Conservation (phyloP, 1,140 invertebrate genomes). For the Hermetia illucens region DNA sequence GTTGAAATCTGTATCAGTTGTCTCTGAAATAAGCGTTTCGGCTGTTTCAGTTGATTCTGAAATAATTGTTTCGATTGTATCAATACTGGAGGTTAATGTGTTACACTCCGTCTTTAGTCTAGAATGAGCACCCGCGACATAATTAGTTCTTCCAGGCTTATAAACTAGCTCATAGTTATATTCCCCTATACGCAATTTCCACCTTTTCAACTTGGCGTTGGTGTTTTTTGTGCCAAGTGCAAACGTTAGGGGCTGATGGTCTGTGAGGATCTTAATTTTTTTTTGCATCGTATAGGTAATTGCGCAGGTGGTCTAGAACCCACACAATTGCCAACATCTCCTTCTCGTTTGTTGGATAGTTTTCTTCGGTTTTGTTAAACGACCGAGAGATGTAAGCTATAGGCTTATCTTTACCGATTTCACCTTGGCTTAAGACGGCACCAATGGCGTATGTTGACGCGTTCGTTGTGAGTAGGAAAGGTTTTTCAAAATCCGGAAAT, state of each 20-base stretch:
- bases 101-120: no score
- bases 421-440: slow-evolving; percentile 13
- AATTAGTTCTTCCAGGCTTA: slow-evolving; percentile 21
- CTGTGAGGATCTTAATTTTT: slow-evolving; percentile 12
- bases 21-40: no score
- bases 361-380: slow-evolving; percentile 12
- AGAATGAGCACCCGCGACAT: slow-evolving; percentile 17
- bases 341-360: slow-evolving; percentile 16
- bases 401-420: slow-evolving; percentile 12
- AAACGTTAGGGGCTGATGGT: slow-evolving; percentile 12
- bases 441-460: slow-evolving; percentile 17
- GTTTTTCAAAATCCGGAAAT: slow-evolving; percentile 19
- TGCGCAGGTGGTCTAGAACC: slow-evolving; percentile 28
- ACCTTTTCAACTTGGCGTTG: slow-evolving; percentile 12
- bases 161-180: slow-evolving; percentile 27
- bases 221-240: slow-evolving; percentile 25
- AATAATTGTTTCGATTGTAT: no score
- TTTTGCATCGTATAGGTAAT: slow-evolving; percentile 19
- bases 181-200: slow-evolving; percentile 12
- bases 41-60: no score
- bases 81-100: no score
- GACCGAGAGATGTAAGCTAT: slow-evolving; percentile 13
- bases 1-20: no score
- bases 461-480: slow-evolving; percentile 19
- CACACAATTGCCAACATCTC: slow-evolving; percentile 23